These are phyloP conservation scores for Platycheirus rosarum DNA, from an alignment of 2,888 invertebrate species.

Conservation along the genomic window DNA sequence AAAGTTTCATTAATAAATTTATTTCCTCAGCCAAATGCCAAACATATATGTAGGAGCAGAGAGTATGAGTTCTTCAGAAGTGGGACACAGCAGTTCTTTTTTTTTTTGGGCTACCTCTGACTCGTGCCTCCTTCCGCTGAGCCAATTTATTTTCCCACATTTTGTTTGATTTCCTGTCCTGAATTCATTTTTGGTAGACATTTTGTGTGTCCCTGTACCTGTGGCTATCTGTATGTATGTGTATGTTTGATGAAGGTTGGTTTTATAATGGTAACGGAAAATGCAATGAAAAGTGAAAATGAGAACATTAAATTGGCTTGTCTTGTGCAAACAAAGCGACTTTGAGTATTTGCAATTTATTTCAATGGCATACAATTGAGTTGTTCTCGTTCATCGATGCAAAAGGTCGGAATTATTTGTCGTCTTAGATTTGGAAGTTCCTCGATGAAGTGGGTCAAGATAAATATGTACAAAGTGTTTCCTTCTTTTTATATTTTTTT, in stretches of 20 bases:
- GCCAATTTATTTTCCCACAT: conserved; percentile 27
- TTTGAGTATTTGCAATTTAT: conserved; percentile 13
- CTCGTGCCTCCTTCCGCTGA: background rate
- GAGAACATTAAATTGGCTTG: conserved; percentile 26
- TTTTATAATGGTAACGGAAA: conserved; percentile 41
- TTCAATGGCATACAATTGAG: conserved; percentile 15
- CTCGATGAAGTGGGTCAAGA: conserved; percentile 11
- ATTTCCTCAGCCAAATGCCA: conserved; percentile 31
- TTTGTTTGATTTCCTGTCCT: conserved; percentile 52
- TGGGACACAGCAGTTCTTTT: conserved; percentile 8
- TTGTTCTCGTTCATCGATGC: conserved; percentile 15
- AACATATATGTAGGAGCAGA: background rate
- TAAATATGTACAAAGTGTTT: background rate
- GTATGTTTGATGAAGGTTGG: background rate
- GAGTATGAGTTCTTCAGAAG: conserved; percentile 7
- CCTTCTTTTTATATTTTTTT: background rate
- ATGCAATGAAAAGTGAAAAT: conserved; percentile 29
- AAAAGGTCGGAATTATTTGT: conserved; percentile 23
- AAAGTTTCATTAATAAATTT: conserved; percentile 49
- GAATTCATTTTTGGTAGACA: conserved; percentile 36
- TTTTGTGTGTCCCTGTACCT: conserved; percentile 8
- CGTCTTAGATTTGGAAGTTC: background rate
- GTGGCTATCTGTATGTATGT: background rate
- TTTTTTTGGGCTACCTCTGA: background rate
- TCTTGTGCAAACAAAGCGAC: conserved; percentile 22